These are phyloP conservation scores for Arizona elegans DNA, from an alignment of 2,113 vertebrate species.

Conservation along the genomic window DNA sequence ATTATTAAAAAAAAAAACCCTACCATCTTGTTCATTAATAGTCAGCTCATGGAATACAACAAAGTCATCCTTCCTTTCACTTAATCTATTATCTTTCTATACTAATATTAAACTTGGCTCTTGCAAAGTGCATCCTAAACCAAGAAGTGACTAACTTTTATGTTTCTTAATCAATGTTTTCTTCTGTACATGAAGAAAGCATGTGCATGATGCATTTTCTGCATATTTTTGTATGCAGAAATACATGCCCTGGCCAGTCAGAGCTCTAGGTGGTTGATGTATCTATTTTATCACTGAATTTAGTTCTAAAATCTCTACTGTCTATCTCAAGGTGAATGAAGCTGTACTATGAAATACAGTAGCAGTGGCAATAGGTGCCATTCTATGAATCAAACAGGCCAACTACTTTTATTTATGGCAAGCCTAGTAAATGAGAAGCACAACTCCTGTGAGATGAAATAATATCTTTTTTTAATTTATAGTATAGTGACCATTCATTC, in stretches of 20 bases:
- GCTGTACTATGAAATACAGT: neutral
- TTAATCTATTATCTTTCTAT: neutral
- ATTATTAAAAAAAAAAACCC: slow-evolving; percentile 2
- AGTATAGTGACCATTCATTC: neutral
- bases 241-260: neutral
- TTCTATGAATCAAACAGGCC: neutral
- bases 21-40: neutral
- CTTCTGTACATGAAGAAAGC: neutral
- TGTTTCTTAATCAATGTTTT: neutral
- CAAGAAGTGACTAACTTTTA: neutral
- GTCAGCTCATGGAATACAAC: neutral
- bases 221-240: neutral
- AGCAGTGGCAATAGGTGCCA: neutral
- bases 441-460: neutral
- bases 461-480: too few relatives aligned
- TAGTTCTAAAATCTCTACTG: neutral
- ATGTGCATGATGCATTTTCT: neutral
- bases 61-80: neutral
- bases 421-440: neutral
- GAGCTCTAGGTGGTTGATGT: neutral
- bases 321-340: neutral
- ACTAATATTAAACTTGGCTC: neutral
- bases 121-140: neutral
- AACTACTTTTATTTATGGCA: neutral
- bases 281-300: neutral